Base-by-base conservation (phyloP, 1,140 invertebrate genomes). In the Papilio machaon region DNA sequence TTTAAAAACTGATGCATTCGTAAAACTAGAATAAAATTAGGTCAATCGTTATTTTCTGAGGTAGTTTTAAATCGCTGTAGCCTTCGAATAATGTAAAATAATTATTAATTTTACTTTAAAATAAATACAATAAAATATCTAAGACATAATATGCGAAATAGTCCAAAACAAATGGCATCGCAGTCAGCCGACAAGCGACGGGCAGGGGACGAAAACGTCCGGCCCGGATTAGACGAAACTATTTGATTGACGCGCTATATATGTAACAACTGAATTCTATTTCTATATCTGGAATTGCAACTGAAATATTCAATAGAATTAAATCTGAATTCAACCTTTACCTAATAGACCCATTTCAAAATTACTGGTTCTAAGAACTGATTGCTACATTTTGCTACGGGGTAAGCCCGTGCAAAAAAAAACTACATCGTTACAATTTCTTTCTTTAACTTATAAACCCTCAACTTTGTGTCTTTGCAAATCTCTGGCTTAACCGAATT, bases 141-240 rank as follows among this genome's bases (percentile, higher is more conserved):
- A 2, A 30, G 23, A 30, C 23, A 30, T 30, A 30, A 46, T 46
- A 43, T 73, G 8, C 38, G 7, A 73, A 74, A 38, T n/a, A 47
- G 46, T 43, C 38, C 17, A 74, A 43, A 74, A 23, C 43, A 47
- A 46, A 38, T 6, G 73, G 11, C 11, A 35, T 23, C 43, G 73
- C 38, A 46, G 70, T 46, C 70, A 73, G 38, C 15, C 73, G 73
- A 46, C 73, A 47, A 74, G 17, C 43, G 73, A 19, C n/a, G 73
- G 64, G 30, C 30, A 9, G 9, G 19, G 46, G 43, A 23, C 17
- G 38, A 7, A 74, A 74, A 47, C 47, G 19, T 47, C 43, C 73
- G 73, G 19, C 17, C 43, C n/a, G 6, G 73, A 74, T 47, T 74
- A 74, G 43, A 74, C 43, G 2, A 6, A 47, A 47, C 38, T 74